These are phyloP conservation scores for Melanostigma gelatinosum DNA, from an alignment of 2,113 vertebrate species.

Conservation along the genomic window DNA sequence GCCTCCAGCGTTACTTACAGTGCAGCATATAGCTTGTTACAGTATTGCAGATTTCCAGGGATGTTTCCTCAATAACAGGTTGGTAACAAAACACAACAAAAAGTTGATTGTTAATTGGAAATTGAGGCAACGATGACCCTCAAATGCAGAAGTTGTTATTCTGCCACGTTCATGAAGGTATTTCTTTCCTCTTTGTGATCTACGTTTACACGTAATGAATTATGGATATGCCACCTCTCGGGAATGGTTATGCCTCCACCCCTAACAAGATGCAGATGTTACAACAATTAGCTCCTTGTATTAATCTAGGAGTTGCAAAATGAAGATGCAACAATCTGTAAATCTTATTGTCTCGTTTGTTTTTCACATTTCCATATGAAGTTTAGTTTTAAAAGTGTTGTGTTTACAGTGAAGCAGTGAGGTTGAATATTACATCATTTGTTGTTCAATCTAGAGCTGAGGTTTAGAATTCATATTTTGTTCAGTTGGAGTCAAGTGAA, in stretches of 20 bases:
- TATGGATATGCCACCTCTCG: constrained; percentile 65
- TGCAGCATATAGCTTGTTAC: not conserved
- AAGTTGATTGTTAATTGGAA: not conserved
- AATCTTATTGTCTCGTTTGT: constrained; percentile 58
- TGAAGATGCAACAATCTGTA: constrained; percentile 51
- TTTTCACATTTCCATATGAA: constrained; percentile 22
- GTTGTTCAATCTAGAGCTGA: not conserved
- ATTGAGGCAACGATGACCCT: not conserved
- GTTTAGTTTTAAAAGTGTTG: constrained; percentile 6
- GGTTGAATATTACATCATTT: not conserved
- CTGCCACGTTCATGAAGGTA: constrained; percentile 9
- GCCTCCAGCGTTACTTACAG: not conserved
- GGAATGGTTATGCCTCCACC: constrained; percentile 47
- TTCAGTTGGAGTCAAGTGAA: not conserved
- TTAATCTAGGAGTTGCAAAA: constrained; percentile 63
- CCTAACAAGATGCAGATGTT: constrained; percentile 41
- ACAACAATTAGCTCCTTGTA: constrained; percentile 74
- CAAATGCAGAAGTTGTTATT: constrained; percentile 12
- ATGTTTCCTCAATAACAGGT: constrained; percentile 6
- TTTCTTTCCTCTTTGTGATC: constrained; percentile 24
- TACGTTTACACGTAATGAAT: constrained; percentile 66
- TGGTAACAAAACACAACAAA: constrained; percentile 9
- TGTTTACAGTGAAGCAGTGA: not conserved
- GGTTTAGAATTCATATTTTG: not conserved
- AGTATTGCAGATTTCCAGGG: not conserved